Percentiles rank a stretch among this genome's conserved stretches.
Evolutionary conservation across 2,888 invertebrate species (phyloP).

Genomic region (Zygaena filipendulae): DNA sequence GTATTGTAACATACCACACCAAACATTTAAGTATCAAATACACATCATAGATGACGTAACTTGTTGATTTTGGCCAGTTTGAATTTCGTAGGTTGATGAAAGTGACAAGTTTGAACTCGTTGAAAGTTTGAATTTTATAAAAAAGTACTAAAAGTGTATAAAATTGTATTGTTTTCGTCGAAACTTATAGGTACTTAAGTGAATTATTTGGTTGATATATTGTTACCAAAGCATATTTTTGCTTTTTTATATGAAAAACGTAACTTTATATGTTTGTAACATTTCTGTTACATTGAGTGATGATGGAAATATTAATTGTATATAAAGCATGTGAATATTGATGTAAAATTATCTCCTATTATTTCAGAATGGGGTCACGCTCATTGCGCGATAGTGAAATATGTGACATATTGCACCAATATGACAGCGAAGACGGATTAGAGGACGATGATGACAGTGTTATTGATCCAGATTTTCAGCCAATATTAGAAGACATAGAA

Average conservation of each 20-base stretch:
- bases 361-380: slow-evolving; percentile 2
- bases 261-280: slow-evolving; percentile 5
- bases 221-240: slow-evolving; percentile 4
- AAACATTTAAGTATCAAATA: slow-evolving; percentile 8
- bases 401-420: slow-evolving; percentile 5
- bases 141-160: slow-evolving; percentile 6
- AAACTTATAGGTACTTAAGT: slow-evolving; percentile 5
- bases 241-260: slow-evolving; percentile 3
- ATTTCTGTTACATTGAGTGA: slow-evolving; percentile 6
- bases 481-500: slow-evolving; percentile 2
- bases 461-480: slow-evolving; percentile 3
- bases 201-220: slow-evolving; percentile 2
- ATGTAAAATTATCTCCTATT: slow-evolving; percentile 1
- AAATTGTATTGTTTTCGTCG: slow-evolving; percentile 5
- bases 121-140: slow-evolving; percentile 2
- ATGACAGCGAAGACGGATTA: slow-evolving; percentile 5
- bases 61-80: slow-evolving; percentile 3
- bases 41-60: slow-evolving; percentile 7
- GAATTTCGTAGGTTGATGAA: slow-evolving; percentile 5
- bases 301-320: slow-evolving; percentile 1
- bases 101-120: slow-evolving; percentile 2
- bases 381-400: slow-evolving; percentile 2
- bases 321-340: slow-evolving; percentile 1
- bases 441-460: slow-evolving; percentile 5
- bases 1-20: slow-evolving; percentile 8